Conservation (phyloP, 2,797 vertebrate species). For the Bradypus variegatus region DNA sequence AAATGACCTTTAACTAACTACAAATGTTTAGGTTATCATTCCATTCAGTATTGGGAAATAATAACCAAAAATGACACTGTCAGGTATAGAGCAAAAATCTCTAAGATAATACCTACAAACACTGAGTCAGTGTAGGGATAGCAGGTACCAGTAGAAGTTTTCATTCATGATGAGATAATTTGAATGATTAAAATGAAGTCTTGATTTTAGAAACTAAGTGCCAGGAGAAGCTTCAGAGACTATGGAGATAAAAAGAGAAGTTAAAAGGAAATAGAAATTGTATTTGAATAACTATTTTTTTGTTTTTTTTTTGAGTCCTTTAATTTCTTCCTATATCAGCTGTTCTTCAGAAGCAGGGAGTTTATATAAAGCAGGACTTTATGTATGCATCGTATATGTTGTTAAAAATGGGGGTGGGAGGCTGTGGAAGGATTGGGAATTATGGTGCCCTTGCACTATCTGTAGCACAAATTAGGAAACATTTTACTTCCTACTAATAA, state of each 20-base stretch:
- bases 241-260: slow-evolving; percentile 9
- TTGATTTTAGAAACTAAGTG: slow-evolving; percentile 1
- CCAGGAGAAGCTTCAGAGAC: background rate
- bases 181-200: background rate
- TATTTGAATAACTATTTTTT: background rate
- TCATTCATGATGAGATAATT: background rate
- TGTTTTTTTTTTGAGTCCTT: background rate
- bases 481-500: background rate
- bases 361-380: background rate
- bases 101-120: background rate
- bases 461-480: background rate
- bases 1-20: slow-evolving; percentile 6
- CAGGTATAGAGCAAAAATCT: background rate
- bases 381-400: background rate
- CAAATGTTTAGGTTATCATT: background rate
- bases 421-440: background rate
- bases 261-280: background rate
- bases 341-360: background rate
- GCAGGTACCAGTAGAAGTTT: background rate
- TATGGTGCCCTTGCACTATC: background rate
- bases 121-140: background rate
- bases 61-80: background rate
- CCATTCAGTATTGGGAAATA: background rate
- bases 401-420: background rate
- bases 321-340: background rate